phyloP scores from a whole-genome alignment of 2,888 invertebrate genomes.

The Noctua janthe region DNA sequence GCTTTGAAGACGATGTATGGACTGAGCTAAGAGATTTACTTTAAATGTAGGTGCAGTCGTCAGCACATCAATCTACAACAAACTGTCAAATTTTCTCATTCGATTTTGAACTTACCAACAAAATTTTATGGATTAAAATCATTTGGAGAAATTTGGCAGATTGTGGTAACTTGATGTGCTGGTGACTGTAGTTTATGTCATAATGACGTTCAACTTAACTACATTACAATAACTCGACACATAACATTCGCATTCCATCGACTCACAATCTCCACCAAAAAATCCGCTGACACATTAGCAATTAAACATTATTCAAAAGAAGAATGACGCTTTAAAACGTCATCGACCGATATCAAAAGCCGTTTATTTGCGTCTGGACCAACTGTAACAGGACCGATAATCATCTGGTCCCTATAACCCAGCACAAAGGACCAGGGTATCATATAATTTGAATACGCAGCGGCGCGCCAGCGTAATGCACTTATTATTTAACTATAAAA shows the following conservation, averaged over 20 bases:
- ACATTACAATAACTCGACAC: not conserved
- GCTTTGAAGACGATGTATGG: not conserved
- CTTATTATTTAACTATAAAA: conserved; percentile 67
- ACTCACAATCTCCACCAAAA: not conserved
- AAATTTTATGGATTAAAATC: too few relatives aligned
- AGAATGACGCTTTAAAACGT: conserved; percentile 44
- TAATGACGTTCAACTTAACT: not conserved
- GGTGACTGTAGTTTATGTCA: too few relatives aligned
- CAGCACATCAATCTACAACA: too few relatives aligned
- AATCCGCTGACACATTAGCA: conserved; percentile 22
- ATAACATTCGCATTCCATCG: not conserved
- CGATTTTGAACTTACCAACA: too few relatives aligned
- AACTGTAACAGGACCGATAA: conserved; percentile 53
- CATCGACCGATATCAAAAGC: conserved; percentile 37
- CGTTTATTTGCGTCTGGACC: conserved; percentile 31
- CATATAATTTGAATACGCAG: conserved; percentile 67
- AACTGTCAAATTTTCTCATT: too few relatives aligned
- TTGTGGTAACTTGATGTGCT: too few relatives aligned
- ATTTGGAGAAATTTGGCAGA: too few relatives aligned
- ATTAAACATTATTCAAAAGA: conserved; percentile 47
- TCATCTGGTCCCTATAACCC: conserved; percentile 40
- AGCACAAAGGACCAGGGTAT: conserved; percentile 56
- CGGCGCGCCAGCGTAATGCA: conserved; percentile 58
- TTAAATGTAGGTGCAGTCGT: not conserved
- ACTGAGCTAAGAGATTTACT: too few relatives aligned